Percentiles rank a stretch among this genome's conserved stretches.
Evolutionary conservation across 1,140 invertebrate species (phyloP).

Genomic region (Batillaria attramentaria): DNA sequence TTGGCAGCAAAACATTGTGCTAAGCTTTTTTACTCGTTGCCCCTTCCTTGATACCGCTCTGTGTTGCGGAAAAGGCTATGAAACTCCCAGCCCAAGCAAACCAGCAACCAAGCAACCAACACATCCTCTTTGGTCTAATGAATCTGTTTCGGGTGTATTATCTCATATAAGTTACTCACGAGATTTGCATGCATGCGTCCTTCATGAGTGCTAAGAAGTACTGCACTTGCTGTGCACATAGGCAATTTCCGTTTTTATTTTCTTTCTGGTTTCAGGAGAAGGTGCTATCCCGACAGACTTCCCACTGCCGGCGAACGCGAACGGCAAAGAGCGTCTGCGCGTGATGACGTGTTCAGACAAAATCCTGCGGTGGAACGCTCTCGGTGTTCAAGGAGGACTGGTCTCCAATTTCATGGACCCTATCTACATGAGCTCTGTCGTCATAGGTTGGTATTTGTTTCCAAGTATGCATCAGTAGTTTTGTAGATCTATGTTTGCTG

Average conservation of each 20-base stretch:
- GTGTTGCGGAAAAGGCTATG: too few species aligned
- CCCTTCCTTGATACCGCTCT: too few species aligned
- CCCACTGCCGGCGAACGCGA: conserved; percentile 64
- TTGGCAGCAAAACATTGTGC: too few species aligned
- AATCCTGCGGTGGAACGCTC: conserved; percentile 68
- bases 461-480: background rate
- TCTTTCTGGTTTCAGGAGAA: conserved; percentile 82
- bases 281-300: conserved; percentile 90
- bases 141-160: too few species aligned
- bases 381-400: conserved; percentile 70
- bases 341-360: conserved; percentile 73
- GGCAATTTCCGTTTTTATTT: background rate
- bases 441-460: conserved; percentile 54
- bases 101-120: too few species aligned
- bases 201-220: background rate
- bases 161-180: background rate
- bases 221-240: too few species aligned
- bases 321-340: conserved; percentile 63
- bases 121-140: too few species aligned
- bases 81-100: too few species aligned
- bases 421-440: conserved; percentile 65
- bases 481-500: background rate
- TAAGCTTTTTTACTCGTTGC: too few species aligned
- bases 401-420: conserved; percentile 68
- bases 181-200: background rate